Base-by-base conservation (phyloP, 2,113 vertebrate genomes). In the Salvelinus alpinus region DNA sequence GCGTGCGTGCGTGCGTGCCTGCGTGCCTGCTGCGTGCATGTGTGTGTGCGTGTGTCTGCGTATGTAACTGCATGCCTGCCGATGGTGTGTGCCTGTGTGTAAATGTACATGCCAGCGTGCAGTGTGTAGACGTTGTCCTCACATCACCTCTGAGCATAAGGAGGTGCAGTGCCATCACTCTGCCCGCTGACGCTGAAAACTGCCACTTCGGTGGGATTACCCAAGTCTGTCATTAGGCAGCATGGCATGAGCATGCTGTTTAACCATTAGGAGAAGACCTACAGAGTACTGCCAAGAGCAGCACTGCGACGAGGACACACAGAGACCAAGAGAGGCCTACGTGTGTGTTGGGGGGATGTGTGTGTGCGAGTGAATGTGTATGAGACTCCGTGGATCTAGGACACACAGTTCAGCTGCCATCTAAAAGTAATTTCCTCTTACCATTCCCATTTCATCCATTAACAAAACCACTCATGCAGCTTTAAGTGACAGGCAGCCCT, bases 171-270 rank as follows among this genome's bases (percentile, higher is more conserved):
- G 64, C 74, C 27, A 81, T 77, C 65, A 62, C 76, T 82, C 80
- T 84, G 82, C 47, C 74, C 48, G 70, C 86, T 88, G 84, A 80
- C 80, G 83, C 80, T 84, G 74, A 84, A 89, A 88, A 89, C 81
- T 79, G 69, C 83, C 78, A 87, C 82, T 88, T 88, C 84, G 85
- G 83, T 88, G 82, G 81, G 89, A 90, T 78, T 83, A 87, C 77
- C 72, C 82, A 81, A 88, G 86, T 82, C 90, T 90, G 86, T 91
- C 88, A 91, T 92, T 91, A 91, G 82, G 2, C 48, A 86, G 83
- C 86, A 87, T 88, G 90, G 88, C 89, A 91, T 59, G 81, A 82
- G 81, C 86, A 89, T 80, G 84, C 84, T 87, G 85, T 88, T 88
- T 85, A 88, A 90, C 86, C 88, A 87, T 89, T 86, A 90, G 64